Conservation (phyloP, 92 coral and sea anemone genomes). For the Epizoanthus stellaris region DNA sequence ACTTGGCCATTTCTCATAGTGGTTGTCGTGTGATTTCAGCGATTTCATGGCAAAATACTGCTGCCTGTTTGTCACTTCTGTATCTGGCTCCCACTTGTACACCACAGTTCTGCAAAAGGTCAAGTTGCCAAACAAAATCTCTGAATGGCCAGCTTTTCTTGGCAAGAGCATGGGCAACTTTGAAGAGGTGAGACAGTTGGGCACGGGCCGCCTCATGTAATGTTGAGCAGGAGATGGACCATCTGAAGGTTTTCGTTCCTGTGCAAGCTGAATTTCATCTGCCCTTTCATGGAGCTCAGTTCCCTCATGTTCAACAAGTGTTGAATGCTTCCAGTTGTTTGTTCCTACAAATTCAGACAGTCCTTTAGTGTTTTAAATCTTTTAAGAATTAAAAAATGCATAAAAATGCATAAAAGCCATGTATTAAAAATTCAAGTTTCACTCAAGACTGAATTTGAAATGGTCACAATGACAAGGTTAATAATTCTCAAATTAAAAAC, state of each 20-base stretch:
- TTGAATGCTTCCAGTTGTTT: conserved; percentile 24
- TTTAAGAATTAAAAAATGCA: background rate
- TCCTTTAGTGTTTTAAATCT: background rate
- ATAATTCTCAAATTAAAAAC: background rate
- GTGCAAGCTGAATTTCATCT: conserved; percentile 17
- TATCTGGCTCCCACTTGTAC: conserved; percentile 17
- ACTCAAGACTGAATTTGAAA: background rate
- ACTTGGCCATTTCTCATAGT: conserved; percentile 19
- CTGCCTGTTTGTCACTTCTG: conserved; percentile 26
- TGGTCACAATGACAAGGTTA: background rate
- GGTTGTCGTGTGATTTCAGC: conserved; percentile 24
- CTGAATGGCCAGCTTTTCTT: conserved; percentile 58
- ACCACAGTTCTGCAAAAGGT: conserved; percentile 30
- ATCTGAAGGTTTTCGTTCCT: conserved; percentile 26
- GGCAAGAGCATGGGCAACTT: conserved; percentile 53
- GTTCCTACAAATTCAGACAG: background rate
- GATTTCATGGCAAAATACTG: conserved; percentile 22
- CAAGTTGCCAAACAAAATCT: conserved; percentile 46
- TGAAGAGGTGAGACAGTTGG: conserved; percentile 38
- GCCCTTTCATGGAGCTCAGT: conserved; percentile 19
- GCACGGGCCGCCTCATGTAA: conserved; percentile 12
- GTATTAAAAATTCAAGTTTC: background rate
- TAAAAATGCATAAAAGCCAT: background rate
- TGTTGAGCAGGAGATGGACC: conserved; percentile 28
- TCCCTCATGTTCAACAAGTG: conserved; percentile 20